Evolutionary conservation across 1,140 invertebrate species (phyloP), one percentile per base, ranked within the genome.

Genomic region (Hydropsyche tenuis): DNA sequence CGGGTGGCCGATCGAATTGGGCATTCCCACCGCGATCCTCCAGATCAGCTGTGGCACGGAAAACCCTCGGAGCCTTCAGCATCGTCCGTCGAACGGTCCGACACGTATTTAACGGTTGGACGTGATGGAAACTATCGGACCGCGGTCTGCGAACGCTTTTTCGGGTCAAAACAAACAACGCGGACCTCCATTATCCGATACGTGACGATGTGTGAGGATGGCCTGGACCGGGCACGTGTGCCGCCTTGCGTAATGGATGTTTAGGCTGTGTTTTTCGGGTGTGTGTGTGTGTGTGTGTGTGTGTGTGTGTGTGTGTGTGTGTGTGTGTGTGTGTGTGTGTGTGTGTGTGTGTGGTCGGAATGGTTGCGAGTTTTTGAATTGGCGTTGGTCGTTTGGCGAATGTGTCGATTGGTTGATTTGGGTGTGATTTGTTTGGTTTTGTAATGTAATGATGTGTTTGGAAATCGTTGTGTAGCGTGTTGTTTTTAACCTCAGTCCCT

Each of bases 71-170:
- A 16, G 53, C 6, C 16, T 18, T 14, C 62, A 14, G 62, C 9
- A 27, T 14, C 14, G n/a, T n/a, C n/a, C n/a, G n/a, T n/a, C n/a
- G n/a, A n/a, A n/a, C 60, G 42, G 43, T 25, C 72, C 63, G 72
- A 73, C 72, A 73, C 72, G 72, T 73, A 73, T 69, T 69, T 69
- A 69, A 56, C 63, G 27, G n/a, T n/a, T 16, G 65, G 1, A 73
- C 72, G 72, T 73, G 72, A 73, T 69, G 65, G 51, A 68, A 72
- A 63, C 23, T 63, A 72, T 25, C 25, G 46, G 46, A 48, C 16
- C 42, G 42, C 18, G 45, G 45, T 18, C n/a, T 18, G n/a, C 5
- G 16, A 20, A 14, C 56, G 20, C 22, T 60, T 60, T 60, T 60
- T 60, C 20, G 56, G 23, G 22, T 60, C 56, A 25, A 25, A 60